Base-by-base conservation (phyloP, 2,113 vertebrate genomes). In the Zosterops japonicus region DNA sequence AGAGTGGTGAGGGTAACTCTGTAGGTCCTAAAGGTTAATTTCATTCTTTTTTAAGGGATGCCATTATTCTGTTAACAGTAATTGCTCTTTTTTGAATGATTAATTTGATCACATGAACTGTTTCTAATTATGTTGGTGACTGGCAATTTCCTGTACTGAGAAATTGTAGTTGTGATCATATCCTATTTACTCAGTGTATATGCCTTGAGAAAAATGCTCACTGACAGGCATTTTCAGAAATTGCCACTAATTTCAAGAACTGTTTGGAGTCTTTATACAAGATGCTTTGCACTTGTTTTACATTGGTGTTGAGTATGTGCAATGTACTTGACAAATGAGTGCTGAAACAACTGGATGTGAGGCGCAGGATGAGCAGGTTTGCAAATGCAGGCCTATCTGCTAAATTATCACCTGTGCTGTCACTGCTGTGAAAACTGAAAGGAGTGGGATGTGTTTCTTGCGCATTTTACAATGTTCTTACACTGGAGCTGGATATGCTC, bases 61-160 rank as follows among this genome's bases (percentile, higher is more conserved):
- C 68, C 60, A 93, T 95, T 96, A 95, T 96, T 95, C 94, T 96
- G 90, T 95, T 96, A 96, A 89, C 94, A 89, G 90, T 96, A 96
- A 97, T 93, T 96, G 88, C 69, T 96, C 64, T 95, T 96, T 93
- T 96, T 95, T 95, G 85, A 94, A 88, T 93, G 92, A 96, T 96
- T 96, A 95, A 96, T 97, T 96, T 96, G 93, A 96, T 95, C 92
- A 94, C 89, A 74, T 56, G 82, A 93, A 96, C 94, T 94, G 90
- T 90, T 93, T 93, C 93, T 97, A 96, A 96, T 97, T 97, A 96
- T 52, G n/a, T 23, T 87, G 93, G 90, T 96, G 94, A 75, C 89
- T 85, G 84, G 95, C 92, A 94, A 95, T 97, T 96, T 97, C 95
- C 94, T 95, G 88, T 89, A 83, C 89, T 65, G 78, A 67, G 87